Evolutionary conservation across 1,140 invertebrate genomes (phyloP).

Genomic region (Argopecten irradians): DNA sequence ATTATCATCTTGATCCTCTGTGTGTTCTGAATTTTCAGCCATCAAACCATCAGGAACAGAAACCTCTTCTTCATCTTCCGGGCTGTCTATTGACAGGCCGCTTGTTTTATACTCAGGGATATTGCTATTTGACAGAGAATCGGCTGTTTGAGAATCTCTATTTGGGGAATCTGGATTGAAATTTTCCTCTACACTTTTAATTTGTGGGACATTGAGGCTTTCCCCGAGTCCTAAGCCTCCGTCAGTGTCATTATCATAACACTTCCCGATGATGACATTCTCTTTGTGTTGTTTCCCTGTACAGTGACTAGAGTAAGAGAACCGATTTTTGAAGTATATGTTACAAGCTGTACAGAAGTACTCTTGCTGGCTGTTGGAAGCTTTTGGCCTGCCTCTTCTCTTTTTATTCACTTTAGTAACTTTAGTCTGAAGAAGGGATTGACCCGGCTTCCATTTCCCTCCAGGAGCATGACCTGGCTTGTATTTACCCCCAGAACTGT

Average conservation of each 20-base stretch:
- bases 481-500: slow-evolving; percentile 84
- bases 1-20: neutral
- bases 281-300: slow-evolving; percentile 53
- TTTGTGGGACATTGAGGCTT: neutral
- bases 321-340: slow-evolving; percentile 52
- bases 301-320: slow-evolving; percentile 59
- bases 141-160: neutral
- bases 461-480: slow-evolving; percentile 77
- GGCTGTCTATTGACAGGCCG: neutral
- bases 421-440: slow-evolving; percentile 33
- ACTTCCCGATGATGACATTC: slow-evolving; percentile 38
- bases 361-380: neutral
- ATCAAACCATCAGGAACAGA: neutral
- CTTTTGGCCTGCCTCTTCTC: neutral
- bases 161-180: neutral
- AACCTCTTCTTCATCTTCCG: neutral
- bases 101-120: neutral
- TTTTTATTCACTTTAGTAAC: neutral
- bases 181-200: neutral
- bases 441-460: slow-evolving; percentile 57
- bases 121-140: neutral
- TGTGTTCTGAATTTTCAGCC: neutral
- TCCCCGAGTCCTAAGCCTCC: slow-evolving; percentile 18
- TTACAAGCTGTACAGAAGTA: slow-evolving; percentile 63
- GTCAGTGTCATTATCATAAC: neutral